Evolutionary conservation across 2,797 vertebrate genomes (phyloP), one percentile per base, ranked within the genome.

Genomic region (Falco concolor): DNA sequence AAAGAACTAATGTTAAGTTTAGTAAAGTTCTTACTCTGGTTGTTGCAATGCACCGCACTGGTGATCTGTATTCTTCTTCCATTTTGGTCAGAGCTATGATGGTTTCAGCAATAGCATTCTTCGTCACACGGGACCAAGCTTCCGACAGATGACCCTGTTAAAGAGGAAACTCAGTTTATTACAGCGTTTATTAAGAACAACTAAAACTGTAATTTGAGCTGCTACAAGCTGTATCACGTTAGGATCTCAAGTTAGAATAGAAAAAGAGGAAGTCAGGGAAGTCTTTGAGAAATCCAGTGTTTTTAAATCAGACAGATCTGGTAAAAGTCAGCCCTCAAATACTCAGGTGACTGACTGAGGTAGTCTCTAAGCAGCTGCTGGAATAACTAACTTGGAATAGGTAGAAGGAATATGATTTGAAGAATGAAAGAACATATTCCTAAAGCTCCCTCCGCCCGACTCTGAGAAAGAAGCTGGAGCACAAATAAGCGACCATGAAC

Each of bases 1-100:
- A 81, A 63, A 21, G 14, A 84, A n/a, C 16, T 77, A 38, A 52
- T 22, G 32, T 42, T 30, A 49, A 78, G 27, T 68, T 56, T 38
- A 83, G 42, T 57, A 30, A 49, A 75, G 50, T 25, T 69, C 85
- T 92, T 98, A 99, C 99, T 98, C 99, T 98, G 74, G 99, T 99
- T 96, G 99, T 99, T 92, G 99, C 99, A 53, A 99, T 99, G 94
- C 99, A 99, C 95, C 99, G 98, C 68, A 99, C 99, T 42, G 99
- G 99, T 68, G 99, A 99, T 54, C 99, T 98, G 91, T 99, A 99
- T 91, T 99, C 99, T 97, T 99, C 99, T 96, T 99, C 99, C 99
- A 99, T 99, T 98, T 99, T 99, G 94, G 99, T 99, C 95, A 99
- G 98, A 60, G 99, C 99, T 96, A 99, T 99, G 96, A 99, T 99